Evolutionary conservation across 53 echinoderm and acorn worm genomes (phyloP).

Genomic region (Echinarachnius parma): DNA sequence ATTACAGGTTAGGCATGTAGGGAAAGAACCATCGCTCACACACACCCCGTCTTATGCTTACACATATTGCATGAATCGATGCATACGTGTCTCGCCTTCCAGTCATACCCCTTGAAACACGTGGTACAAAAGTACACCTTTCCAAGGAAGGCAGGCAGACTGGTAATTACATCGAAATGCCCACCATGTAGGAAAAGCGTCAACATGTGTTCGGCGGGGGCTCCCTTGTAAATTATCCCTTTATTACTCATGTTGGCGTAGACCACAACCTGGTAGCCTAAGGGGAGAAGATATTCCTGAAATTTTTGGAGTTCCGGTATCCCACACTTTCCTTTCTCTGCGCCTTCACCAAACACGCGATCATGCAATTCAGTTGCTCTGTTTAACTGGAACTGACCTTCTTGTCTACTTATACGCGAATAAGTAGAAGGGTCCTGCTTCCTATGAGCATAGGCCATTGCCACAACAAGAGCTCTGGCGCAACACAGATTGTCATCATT

Average conservation of each 20-base stretch:
- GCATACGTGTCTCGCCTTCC: background rate
- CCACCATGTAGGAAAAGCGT: conserved; percentile 4
- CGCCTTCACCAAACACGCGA: background rate
- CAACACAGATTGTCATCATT: conserved; percentile 7
- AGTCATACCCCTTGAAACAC: conserved; percentile 31
- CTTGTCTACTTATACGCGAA: background rate
- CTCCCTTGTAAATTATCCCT: conserved; percentile 2
- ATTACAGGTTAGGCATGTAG: background rate
- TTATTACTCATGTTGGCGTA: background rate
- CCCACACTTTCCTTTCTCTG: conserved; percentile 2
- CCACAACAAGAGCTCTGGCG: conserved; percentile 2
- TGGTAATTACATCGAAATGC: conserved; percentile 27
- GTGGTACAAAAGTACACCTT: conserved; percentile 5
- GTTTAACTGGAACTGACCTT: background rate
- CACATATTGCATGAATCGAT: background rate
- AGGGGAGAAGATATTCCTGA: background rate
- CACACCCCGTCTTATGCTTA: background rate
- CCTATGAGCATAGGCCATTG: conserved; percentile 8
- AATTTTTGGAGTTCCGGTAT: conserved; percentile 20
- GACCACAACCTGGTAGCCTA: conserved; percentile 11
- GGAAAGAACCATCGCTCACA: background rate
- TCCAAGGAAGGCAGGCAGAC: conserved; percentile 8
- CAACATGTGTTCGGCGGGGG: background rate
- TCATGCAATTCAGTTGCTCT: background rate
- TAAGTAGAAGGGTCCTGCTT: background rate